Percentiles rank a stretch among this genome's conserved stretches.
phyloP scores from a whole-genome alignment of 1,140 invertebrate species.

The Acromyrmex echinatior region DNA sequence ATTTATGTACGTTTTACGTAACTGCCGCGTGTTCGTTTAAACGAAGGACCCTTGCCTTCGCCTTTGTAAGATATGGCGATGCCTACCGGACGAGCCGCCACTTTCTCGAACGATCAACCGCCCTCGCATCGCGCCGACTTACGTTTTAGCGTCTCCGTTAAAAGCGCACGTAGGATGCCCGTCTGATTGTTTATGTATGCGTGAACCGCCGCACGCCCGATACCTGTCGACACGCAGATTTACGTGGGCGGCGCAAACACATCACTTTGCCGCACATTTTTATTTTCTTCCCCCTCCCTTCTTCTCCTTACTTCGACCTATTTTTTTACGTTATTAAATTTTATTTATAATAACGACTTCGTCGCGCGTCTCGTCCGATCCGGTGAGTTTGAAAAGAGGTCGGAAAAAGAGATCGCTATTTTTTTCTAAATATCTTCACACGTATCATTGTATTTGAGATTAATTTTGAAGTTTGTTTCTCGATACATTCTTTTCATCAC shows the following conservation, averaged over 20 bases:
- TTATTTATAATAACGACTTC: not conserved
- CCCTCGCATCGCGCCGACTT: constrained; percentile 3
- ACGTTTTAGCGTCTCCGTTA: constrained; percentile 26
- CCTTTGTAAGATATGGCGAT: too few species aligned
- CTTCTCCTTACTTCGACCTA: not conserved
- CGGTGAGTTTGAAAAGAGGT: not conserved
- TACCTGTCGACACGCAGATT: constrained; percentile 47
- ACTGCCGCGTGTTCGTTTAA: not conserved
- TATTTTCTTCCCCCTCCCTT: not conserved
- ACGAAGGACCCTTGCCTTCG: not conserved
- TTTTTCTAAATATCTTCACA: not conserved
- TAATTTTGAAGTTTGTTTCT: not conserved
- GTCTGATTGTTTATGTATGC: constrained; percentile 57
- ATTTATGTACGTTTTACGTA: constrained; percentile 21
- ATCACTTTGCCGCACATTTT: not conserved
- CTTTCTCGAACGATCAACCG: constrained; percentile 19
- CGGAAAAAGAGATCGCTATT: not conserved
- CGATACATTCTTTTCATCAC: not conserved
- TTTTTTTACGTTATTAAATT: constrained; percentile 14
- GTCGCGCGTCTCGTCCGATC: not conserved
- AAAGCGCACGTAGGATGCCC: constrained; percentile 47
- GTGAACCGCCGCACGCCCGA: constrained; percentile 28
- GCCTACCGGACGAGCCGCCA: not conserved
- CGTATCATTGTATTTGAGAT: too few species aligned
- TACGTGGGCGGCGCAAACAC: constrained; percentile 21